Evolutionary conservation across 2,113 vertebrate genomes (phyloP), one percentile per base, ranked within the genome.

Genomic region (Lepus americanus): DNA sequence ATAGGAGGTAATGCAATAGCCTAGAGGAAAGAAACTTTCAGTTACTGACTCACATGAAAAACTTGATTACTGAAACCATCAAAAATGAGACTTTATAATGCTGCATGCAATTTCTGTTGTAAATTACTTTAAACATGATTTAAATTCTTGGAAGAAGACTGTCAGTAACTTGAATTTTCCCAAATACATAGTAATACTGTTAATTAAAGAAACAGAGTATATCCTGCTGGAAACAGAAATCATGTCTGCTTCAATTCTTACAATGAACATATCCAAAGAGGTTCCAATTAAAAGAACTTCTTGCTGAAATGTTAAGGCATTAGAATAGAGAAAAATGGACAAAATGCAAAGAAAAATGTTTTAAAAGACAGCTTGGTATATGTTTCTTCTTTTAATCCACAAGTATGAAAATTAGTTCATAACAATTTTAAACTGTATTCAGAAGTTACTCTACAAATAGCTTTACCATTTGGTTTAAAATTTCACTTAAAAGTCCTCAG

Each of bases 1-100:
- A 99, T 99, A 55, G 99, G 99, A 95, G 99, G 99, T 98, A 99
- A 99, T 96, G 99, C 99, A 98, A 99, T 99, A 63, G 99, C 99
- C 99, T 99, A 88, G 88, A 95, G 64, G 88, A 95, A 96, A 63
- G 0, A 97, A 92, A 88, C 10, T 72, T 2, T 55, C 12, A 87
- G 76, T 97, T 92, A 97, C 4, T 92, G 17, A 94, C 53, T 79
- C 67, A 87, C 1, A 31, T 55, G 67, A 82, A 94, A 94, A 95
- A n/a, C 8, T 33, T 53, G 81, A 81, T 23, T 64, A 87, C 0
- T 77, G 22, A 81, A 96, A 93, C 81, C 39, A 86, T 67, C 39
- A n/a, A 87, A 94, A 96, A 92, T 73, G 14, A 95, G 79, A 93
- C 23, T 84, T 84, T 70, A 74, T 8, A 87, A 74, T 72, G 27